A percentile compares a stretch with the other conserved stretches of the same genome.
Conservation (phyloP, 2,797 vertebrate genomes). For the Tolypeutes matacus region DNA sequence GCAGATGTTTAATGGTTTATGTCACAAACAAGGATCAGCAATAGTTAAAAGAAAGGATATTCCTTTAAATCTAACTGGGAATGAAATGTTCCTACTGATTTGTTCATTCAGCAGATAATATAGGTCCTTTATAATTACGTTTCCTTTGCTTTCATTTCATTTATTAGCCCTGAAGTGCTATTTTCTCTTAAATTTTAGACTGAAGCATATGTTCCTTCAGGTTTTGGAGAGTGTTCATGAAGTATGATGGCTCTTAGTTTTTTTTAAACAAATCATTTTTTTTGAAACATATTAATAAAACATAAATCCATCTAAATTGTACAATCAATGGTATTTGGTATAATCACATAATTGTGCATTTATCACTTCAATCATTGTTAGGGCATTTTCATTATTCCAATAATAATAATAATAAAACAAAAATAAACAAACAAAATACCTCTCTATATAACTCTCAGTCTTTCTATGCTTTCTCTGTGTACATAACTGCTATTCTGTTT, state of each 20-base stretch:
- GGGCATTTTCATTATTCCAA: too few species aligned
- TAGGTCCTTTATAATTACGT: neutral
- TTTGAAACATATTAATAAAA: too few species aligned
- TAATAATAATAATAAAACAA: too few species aligned
- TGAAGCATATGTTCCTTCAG: neutral
- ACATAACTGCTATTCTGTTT: too few species aligned
- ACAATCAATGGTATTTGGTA: too few species aligned
- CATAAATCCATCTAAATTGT: too few species aligned
- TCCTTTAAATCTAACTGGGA: neutral
- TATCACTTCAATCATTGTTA: too few species aligned
- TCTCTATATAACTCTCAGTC: too few species aligned
- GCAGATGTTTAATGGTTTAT: neutral
- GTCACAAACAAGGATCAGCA: neutral
- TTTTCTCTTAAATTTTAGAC: constrained; percentile 2
- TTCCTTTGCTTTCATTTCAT: neutral
- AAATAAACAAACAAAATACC: too few species aligned
- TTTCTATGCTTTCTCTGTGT: too few species aligned
- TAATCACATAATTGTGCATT: too few species aligned
- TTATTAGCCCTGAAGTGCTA: neutral
- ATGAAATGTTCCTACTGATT: neutral
- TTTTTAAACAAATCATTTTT: too few species aligned
- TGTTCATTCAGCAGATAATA: neutral
- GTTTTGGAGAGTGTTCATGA: neutral
- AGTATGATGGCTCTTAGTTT: neutral
- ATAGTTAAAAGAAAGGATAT: neutral